Evolutionary conservation across 2,113 vertebrate species (phyloP).

Genomic region (Taxidea taxus): DNA sequence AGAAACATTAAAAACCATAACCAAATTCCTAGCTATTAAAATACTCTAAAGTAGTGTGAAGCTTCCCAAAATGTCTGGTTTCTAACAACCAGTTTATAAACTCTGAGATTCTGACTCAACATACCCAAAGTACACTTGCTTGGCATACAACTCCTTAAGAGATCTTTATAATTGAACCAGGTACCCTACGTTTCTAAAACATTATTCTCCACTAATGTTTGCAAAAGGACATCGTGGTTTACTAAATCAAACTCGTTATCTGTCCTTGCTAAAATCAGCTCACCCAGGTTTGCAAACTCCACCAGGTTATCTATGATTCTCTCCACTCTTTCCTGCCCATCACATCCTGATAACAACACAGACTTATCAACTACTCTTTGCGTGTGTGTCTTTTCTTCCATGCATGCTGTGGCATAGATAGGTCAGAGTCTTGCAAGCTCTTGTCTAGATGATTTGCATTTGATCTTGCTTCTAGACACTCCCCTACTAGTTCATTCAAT

Average conservation of each 20-base stretch:
- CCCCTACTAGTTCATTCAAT: not conserved
- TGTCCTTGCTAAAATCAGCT: conserved; percentile 6
- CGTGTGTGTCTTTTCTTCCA: not conserved
- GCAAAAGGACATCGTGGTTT: not conserved
- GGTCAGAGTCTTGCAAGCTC: not conserved
- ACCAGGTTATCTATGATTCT: not conserved
- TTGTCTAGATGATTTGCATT: not conserved
- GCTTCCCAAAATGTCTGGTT: not conserved
- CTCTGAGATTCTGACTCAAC: not conserved
- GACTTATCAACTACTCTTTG: not conserved
- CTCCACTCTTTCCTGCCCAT: not conserved
- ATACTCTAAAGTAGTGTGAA: not conserved
- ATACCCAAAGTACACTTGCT: not conserved
- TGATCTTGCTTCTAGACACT: not conserved
- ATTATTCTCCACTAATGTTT: not conserved
- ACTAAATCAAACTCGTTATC: not conserved
- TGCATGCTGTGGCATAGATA: not conserved
- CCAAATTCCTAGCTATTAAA: not conserved
- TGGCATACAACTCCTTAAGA: not conserved
- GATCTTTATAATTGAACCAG: not conserved
- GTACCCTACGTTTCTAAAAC: not conserved
- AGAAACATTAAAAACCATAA: not conserved
- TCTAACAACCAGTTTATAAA: not conserved
- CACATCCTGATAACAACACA: not conserved
- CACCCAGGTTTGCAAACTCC: not conserved